These are phyloP conservation scores for Orientallactaga bullata DNA, from an alignment of 2,113 vertebrate genomes.

Conservation along the genomic window DNA sequence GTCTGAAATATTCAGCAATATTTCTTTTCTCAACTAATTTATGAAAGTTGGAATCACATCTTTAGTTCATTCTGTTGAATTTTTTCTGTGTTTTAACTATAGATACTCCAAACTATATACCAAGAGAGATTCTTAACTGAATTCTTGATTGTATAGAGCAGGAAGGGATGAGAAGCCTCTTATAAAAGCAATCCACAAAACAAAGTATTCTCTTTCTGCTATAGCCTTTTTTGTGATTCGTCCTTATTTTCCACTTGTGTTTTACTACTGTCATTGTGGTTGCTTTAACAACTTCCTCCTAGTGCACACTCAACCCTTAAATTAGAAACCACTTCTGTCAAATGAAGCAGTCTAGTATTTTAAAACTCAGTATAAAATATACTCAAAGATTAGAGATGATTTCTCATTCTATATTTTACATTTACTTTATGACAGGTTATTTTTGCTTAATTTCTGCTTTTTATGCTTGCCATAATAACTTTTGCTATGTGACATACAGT, in stretches of 20 bases:
- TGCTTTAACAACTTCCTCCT: not conserved
- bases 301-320: not conserved
- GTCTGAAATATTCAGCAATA: not conserved
- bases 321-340: slow-evolving; percentile 14
- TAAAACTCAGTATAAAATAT: not conserved
- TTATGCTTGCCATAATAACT: not conserved
- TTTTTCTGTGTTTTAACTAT: not conserved
- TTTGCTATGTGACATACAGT: not conserved
- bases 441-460: too few relatives aligned
- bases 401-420: not conserved
- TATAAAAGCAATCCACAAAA: not conserved
- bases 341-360: not conserved
- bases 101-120: not conserved
- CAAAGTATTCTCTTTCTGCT: not conserved
- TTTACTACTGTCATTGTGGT: not conserved
- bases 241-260: slow-evolving; percentile 29
- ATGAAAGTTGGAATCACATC: not conserved
- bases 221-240: not conserved
- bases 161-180: not conserved
- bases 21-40: not conserved
- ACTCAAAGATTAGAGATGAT: not conserved
- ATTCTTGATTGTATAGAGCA: not conserved
- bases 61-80: not conserved
- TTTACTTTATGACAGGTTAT: not conserved
- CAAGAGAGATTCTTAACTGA: not conserved